phyloP scores from a whole-genome alignment of 1,140 invertebrate genomes.

The Ridgeia piscesae region DNA sequence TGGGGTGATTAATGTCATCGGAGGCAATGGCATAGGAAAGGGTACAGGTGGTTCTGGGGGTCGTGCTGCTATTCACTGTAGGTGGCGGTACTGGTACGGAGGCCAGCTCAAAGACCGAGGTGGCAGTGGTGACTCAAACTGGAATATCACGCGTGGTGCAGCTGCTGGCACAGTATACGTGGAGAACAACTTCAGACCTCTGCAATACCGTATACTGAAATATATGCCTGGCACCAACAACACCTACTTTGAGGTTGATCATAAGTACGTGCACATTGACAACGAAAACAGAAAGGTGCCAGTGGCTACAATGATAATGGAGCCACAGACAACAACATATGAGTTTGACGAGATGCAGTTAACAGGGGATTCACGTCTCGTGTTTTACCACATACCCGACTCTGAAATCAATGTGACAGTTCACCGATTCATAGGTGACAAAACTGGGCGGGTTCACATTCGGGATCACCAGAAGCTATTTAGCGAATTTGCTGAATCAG shows the following conservation, averaged over 20 bases:
- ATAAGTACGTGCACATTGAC: slow-evolving; percentile 43
- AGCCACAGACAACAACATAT: slow-evolving; percentile 38
- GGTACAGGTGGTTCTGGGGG: slow-evolving; percentile 45
- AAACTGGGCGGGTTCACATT: slow-evolving; percentile 44
- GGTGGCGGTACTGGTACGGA: slow-evolving; percentile 41
- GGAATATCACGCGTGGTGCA: slow-evolving; percentile 33
- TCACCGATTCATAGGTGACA: slow-evolving; percentile 42
- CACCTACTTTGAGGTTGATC: slow-evolving; percentile 46
- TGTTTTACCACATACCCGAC: slow-evolving; percentile 37
- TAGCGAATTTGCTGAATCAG: slow-evolving; percentile 44
- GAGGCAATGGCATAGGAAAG: slow-evolving; percentile 30
- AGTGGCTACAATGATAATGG: slow-evolving; percentile 44
- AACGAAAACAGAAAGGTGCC: slow-evolving; percentile 38
- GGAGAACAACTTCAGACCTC: slow-evolving; percentile 43
- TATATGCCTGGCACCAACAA: slow-evolving; percentile 38
- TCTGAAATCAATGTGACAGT: slow-evolving; percentile 32
- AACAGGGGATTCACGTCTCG: slow-evolving; percentile 37
- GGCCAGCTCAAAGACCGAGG: slow-evolving; percentile 41
- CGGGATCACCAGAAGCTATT: slow-evolving; percentile 37
- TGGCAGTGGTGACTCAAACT: slow-evolving; percentile 34
- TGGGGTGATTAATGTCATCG: slow-evolving; percentile 40
- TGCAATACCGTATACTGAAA: slow-evolving; percentile 45
- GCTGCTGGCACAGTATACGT: slow-evolving; percentile 48
- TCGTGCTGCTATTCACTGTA: slow-evolving; percentile 42
- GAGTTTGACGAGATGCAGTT: slow-evolving; percentile 45